These are phyloP conservation scores for Aythya baeri DNA, from an alignment of 2,113 vertebrate species.

Conservation along the genomic window DNA sequence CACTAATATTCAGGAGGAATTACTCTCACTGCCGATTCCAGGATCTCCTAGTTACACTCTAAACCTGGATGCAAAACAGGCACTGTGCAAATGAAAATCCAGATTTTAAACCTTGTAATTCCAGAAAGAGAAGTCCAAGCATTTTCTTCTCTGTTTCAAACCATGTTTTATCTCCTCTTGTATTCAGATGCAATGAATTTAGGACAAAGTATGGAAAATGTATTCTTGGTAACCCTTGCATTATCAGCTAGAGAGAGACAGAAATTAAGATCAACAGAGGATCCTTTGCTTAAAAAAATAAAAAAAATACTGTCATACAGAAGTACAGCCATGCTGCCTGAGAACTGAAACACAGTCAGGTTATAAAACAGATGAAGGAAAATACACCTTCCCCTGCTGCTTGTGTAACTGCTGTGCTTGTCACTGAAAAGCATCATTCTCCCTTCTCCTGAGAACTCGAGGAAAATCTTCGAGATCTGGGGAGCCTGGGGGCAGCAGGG, in stretches of 20 bases:
- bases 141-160: neutral
- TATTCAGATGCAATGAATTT: neutral
- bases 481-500: neutral
- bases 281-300: neutral
- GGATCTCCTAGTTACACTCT: neutral
- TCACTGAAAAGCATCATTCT: neutral
- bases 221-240: neutral
- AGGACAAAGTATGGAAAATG: neutral
- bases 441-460: neutral
- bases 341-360: neutral
- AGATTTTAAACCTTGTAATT: neutral
- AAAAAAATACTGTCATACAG: neutral
- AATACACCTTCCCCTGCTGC: neutral
- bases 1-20: conserved; percentile 17
- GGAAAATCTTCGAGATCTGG: neutral
- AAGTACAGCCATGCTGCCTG: neutral
- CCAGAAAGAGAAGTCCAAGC: neutral
- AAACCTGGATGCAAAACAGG: conserved; percentile 15
- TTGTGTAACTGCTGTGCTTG: neutral
- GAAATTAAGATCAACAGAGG: neutral
- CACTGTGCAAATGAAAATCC: neutral
- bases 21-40: conserved; percentile 12
- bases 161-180: neutral
- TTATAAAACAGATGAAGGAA: neutral
- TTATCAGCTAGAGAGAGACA: neutral